Evolutionary conservation across 2,113 vertebrate genomes (phyloP), one percentile per base, ranked within the genome.

Genomic region (Myotis lucifugus): DNA sequence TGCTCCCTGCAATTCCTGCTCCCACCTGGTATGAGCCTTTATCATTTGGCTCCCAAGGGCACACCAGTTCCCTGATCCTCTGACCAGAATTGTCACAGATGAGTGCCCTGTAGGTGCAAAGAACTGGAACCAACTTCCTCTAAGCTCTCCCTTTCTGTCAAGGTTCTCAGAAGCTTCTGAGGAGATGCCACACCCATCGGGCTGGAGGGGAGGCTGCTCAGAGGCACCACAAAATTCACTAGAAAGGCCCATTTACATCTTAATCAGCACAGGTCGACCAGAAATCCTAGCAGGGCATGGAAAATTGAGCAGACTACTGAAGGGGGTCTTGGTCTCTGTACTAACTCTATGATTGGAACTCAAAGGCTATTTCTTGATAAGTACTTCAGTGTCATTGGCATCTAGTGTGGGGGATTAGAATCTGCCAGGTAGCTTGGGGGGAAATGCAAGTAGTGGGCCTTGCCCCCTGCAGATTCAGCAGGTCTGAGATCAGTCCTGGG

Each of bases 91-190:
- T 64, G 18, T 90, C 23, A 54, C 54, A 32, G 85, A 54, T 72
- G 72, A 94, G 69, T 93, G 67, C 61, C 88, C 91, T 54, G 29
- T 77, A 93, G 70, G 90, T 37, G 52, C 52, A 34, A 69, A 85
- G 59, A 5, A 6, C n/a, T 77, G 79, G 48, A 95, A 52, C 3
- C 82, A 42, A 8, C 8, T 4, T 12, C 2, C 7, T 27, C 48
- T 40, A n/a, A 34, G 25, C 29, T 73, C 21, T 54, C 46, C 37
- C 4, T 9, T 83, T 50, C 8, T 21, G 46, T 67, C 59, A 4
- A 50, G 46, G 46, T 25, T 32, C 66, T 48, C 29, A 4, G 48
- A 42, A 74, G 64, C 64, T 46, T 42, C 40, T 61, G 25, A 37
- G 9, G n/a, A 66, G 72, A 46, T 17, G 34, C 48, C 82, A 73